phyloP scores from a whole-genome alignment of 1,140 invertebrate genomes.

The Elymnias hypermnestra region DNA sequence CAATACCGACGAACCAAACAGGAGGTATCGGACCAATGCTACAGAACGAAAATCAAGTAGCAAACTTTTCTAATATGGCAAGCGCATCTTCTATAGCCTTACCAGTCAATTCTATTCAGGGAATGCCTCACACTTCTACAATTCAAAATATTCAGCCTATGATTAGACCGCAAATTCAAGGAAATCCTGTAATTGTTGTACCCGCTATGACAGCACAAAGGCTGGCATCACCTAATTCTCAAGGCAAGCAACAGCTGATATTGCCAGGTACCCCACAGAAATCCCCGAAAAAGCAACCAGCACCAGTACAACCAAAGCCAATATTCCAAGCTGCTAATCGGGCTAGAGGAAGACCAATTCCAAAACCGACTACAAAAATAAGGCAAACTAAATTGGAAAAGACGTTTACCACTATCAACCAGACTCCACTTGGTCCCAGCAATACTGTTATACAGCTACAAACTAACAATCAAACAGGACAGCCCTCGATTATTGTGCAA shows the following conservation, averaged over 20 bases:
- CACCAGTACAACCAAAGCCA: conserved; percentile 67
- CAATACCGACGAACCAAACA: conserved; percentile 63
- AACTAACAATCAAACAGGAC: conserved; percentile 67
- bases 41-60: conserved; percentile 65
- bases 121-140: conserved; percentile 61
- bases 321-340: conserved; percentile 68
- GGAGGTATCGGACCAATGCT: conserved; percentile 56
- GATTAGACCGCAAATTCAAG: conserved; percentile 66
- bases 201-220: conserved; percentile 66
- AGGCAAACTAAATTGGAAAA: conserved; percentile 69
- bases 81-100: conserved; percentile 67
- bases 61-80: conserved; percentile 71
- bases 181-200: conserved; percentile 70
- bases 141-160: conserved; percentile 70
- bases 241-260: conserved; percentile 69
- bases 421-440: conserved; percentile 53
- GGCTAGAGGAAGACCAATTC: conserved; percentile 60
- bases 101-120: conserved; percentile 70
- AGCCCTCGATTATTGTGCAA: conserved; percentile 81
- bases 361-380: conserved; percentile 65
- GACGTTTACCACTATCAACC: conserved; percentile 66
- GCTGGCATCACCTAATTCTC: conserved; percentile 63
- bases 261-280: conserved; percentile 61
- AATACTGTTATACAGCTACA: conserved; percentile 72
- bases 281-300: conserved; percentile 70